Conservation (phyloP, 2,113 vertebrate species). For the Gorilla gorilla region DNA sequence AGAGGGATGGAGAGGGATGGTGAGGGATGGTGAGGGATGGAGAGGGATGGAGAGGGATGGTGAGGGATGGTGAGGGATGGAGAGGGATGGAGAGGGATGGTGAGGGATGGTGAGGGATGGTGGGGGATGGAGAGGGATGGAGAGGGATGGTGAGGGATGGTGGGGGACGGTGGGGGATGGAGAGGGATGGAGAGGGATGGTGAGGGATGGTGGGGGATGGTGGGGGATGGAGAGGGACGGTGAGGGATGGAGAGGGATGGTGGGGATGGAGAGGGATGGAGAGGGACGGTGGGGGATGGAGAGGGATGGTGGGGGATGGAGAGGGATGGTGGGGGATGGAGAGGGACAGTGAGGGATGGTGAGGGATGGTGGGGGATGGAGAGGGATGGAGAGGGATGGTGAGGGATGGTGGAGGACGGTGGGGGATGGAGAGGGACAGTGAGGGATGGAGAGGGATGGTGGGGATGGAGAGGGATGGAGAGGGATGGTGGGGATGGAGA, state of each 20-base stretch:
- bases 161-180: too few relatives aligned
- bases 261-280: fast-evolving
- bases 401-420: too few relatives aligned
- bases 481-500: too few relatives aligned
- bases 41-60: fast-evolving
- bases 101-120: fast-evolving
- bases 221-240: fast-evolving
- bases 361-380: too few relatives aligned
- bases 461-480: too few relatives aligned
- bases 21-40: fast-evolving
- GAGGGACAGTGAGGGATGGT: background rate
- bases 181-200: fast-evolving
- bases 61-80: fast-evolving
- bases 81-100: too few relatives aligned
- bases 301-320: too few relatives aligned
- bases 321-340: too few relatives aligned
- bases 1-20: fast-evolving
- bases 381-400: fast-evolving
- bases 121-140: fast-evolving
- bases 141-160: fast-evolving
- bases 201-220: fast-evolving
- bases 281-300: fast-evolving
- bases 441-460: background rate
- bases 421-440: background rate
- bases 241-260: fast-evolving